Base-by-base conservation (phyloP, 2,797 vertebrate genomes). In the Micropoecilia bifurca region DNA sequence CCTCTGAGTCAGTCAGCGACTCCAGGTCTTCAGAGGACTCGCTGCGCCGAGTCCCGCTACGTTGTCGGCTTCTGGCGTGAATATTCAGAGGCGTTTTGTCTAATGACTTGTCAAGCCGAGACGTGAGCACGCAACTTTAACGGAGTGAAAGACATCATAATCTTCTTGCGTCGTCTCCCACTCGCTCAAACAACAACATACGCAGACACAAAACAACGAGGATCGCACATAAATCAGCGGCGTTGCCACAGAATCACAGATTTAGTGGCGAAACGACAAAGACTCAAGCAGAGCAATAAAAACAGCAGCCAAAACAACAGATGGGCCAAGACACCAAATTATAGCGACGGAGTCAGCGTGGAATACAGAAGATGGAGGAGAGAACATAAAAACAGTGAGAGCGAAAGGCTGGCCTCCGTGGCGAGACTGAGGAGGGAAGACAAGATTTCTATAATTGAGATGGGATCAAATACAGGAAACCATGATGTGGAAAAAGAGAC, bases 321-420 rank as follows among this genome's bases (percentile, higher is more conserved):
- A 95, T 95, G 93, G 92, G 92, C 88, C 84, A 84, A 77, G 88
- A 85, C 74, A 78, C 79, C 83, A 87, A 93, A 91, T 81, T 84
- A 89, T 71, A 76, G 82, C 47, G 72, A 76, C 1, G 61, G 85
- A 83, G 83, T 79, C 87, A 80, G 89, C 76, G 6, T 80, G 86
- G 78, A 76, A 89, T 76, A 74, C 71, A 78, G 85, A 87, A 45
- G 79, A 83, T 71, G 81, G 79, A 84, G 85, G 73, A 10, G 55
- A 48, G 74, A 77, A 66, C 39, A 76, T 43, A 18, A 72, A 46
- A 73, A 78, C 66, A 43, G 74, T 3, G 18, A 63, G 68, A 61
- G 78, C 22, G 57, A 79, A 71, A 80, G 53, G 72, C 74, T 71
- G 68, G 83, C 75, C 86, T 86, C 82, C 75, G 82, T 13, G 33